Evolutionary conservation across 2,888 invertebrate genomes (phyloP).

Genomic region (Tinea semifulvella): DNA sequence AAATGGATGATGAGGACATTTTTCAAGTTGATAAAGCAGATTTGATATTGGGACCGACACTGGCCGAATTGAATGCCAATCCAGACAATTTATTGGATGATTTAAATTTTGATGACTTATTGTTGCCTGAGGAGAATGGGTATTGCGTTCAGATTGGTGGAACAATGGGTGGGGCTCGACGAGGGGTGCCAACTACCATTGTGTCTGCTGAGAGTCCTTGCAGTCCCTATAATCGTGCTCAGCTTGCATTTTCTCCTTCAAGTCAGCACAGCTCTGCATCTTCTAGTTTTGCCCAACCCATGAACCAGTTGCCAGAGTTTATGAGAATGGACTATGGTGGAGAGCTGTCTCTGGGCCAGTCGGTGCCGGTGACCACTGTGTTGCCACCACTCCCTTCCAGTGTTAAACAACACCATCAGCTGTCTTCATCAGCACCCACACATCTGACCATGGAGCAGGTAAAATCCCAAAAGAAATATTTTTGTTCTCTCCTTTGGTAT

Average conservation of each 20-base stretch:
- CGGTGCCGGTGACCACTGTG: conserved; percentile 69
- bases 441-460: conserved; percentile 81
- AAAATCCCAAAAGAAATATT: too few relatives aligned
- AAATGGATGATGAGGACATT: conserved; percentile 89
- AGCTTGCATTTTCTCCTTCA: conserved; percentile 70
- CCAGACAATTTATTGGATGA: conserved; percentile 85
- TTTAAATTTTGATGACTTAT: conserved; percentile 85
- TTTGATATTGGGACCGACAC: conserved; percentile 82
- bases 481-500: too few relatives aligned
- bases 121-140: conserved; percentile 75
- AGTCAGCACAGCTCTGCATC: conserved; percentile 71
- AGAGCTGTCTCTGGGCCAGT: conserved; percentile 68
- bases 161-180: conserved; percentile 50
- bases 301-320: conserved; percentile 68
- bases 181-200: conserved; percentile 31
- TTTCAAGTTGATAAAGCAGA: conserved; percentile 89
- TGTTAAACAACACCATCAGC: conserved; percentile 65
- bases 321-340: conserved; percentile 71
- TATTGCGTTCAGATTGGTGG: conserved; percentile 63
- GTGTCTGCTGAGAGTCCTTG: conserved; percentile 53
- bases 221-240: conserved; percentile 57
- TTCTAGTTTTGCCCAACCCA: conserved; percentile 53
- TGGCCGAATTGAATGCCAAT: conserved; percentile 86
- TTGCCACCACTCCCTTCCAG: conserved; percentile 51
- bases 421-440: conserved; percentile 89